Conservation (phyloP, 2,888 invertebrate genomes). For the Scaptomyza polygonia region DNA sequence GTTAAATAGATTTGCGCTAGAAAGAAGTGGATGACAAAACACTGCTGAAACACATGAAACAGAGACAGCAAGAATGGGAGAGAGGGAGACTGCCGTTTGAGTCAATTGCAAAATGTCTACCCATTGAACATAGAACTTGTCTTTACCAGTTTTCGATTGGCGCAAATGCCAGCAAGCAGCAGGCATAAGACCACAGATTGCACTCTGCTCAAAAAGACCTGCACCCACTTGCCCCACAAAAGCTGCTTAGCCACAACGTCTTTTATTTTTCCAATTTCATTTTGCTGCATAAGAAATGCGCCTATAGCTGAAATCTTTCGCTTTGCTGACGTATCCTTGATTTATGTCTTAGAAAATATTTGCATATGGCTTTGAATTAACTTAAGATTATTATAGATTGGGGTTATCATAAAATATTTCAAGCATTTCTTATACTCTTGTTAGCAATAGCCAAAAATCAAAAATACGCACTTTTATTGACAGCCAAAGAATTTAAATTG, state of each 20-base stretch:
- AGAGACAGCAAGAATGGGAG: neutral
- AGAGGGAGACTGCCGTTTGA: neutral
- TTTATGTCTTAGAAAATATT: constrained; percentile 4
- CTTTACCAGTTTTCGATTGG: constrained; percentile 54
- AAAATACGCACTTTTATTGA: constrained; percentile 24
- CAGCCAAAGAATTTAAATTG: constrained; percentile 45
- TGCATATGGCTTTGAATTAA: neutral
- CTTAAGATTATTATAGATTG: neutral
- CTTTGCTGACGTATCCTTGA: neutral
- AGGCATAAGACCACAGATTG: neutral
- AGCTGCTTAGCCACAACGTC: neutral
- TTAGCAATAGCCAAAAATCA: too few species aligned
- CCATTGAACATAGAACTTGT: constrained; percentile 44
- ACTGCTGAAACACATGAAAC: neutral
- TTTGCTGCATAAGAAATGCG: neutral
- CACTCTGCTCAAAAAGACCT: neutral
- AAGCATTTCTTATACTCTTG: too few species aligned
- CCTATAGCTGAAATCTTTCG: neutral
- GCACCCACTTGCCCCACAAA: constrained; percentile 27
- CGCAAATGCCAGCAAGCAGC: constrained; percentile 30
- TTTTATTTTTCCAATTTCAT: constrained; percentile 19
- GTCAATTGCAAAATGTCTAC: constrained; percentile 51
- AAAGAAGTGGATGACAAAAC: constrained; percentile 26
- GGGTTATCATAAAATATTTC: too few species aligned
- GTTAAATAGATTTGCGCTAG: constrained; percentile 16